Evolutionary conservation across 1,140 invertebrate genomes (phyloP).

Genomic region (Monochamus saltuarius): DNA sequence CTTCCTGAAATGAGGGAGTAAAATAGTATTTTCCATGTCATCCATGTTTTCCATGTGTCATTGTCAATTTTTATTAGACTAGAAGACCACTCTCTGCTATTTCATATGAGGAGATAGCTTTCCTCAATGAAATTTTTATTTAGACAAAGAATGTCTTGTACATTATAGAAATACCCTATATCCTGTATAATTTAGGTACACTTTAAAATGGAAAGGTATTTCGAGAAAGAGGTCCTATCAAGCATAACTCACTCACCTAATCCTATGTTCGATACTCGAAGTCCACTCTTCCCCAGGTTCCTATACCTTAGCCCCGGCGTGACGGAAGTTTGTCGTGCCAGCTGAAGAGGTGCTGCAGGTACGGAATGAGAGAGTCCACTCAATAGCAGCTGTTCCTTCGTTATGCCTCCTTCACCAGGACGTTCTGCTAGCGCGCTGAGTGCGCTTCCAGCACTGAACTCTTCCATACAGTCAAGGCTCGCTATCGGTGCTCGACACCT

Average conservation of each 20-base stretch:
- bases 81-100: too few species aligned
- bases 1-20: too few species aligned
- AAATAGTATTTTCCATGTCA: too few species aligned
- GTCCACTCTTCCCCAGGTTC: constrained; percentile 90
- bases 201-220: too few species aligned
- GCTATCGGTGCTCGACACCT: constrained; percentile 89
- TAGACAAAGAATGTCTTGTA: too few species aligned
- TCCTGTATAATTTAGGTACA: too few species aligned
- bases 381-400: constrained; percentile 50
- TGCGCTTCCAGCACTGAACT: constrained; percentile 70
- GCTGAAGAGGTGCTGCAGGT: constrained; percentile 50
- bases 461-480: constrained; percentile 90
- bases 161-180: too few species aligned
- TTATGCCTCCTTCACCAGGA: constrained; percentile 46
- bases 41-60: too few species aligned
- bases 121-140: too few species aligned
- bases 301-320: constrained; percentile 81
- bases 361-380: constrained; percentile 51
- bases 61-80: too few species aligned
- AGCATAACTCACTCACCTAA: constrained; percentile 61
- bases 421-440: constrained; percentile 51
- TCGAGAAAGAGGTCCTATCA: too few species aligned
- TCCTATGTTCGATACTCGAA: constrained; percentile 88
- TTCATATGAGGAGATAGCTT: too few species aligned
- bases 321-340: constrained; percentile 58